Conservation (phyloP, 2,113 vertebrate genomes). For the Platycercus adscitus region DNA sequence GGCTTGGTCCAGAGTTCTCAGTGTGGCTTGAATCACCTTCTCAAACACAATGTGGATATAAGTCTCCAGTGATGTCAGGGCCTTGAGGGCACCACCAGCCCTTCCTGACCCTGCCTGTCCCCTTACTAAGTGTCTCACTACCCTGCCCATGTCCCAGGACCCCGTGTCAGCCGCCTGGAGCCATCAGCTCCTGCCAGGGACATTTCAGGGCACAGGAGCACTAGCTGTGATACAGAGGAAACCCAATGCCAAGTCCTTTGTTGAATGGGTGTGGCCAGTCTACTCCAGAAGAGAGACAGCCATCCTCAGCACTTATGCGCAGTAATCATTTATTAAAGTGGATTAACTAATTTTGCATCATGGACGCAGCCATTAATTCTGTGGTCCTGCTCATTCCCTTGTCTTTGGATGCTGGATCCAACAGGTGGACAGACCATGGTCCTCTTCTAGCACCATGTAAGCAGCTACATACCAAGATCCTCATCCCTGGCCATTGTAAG, state of each 20-base stretch:
- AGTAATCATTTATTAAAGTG: not conserved
- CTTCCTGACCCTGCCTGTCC: not conserved
- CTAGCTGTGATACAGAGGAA: not conserved
- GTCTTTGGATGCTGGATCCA: not conserved
- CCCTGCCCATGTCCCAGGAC: not conserved
- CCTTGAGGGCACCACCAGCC: not conserved
- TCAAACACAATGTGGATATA: not conserved
- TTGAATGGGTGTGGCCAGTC: fast-evolving
- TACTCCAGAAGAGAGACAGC: not conserved
- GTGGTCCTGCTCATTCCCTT: not conserved
- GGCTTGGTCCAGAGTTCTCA: not conserved
- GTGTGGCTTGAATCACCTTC: not conserved
- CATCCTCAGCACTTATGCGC: not conserved
- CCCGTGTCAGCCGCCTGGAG: fast-evolving
- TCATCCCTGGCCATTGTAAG: not conserved
- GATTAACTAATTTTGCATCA: not conserved
- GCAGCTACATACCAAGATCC: not conserved
- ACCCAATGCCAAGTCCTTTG: not conserved
- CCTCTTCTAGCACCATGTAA: not conserved
- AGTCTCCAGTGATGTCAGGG: not conserved
- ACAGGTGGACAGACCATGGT: not conserved
- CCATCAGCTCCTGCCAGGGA: not conserved
- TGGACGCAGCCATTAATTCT: not conserved
- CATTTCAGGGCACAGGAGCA: not conserved
- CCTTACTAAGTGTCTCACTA: not conserved